Percentiles rank a stretch among this genome's conserved stretches.
These are phyloP conservation scores for Lymantria dispar DNA, from an alignment of 2,888 invertebrate genomes.

Conservation along the genomic window DNA sequence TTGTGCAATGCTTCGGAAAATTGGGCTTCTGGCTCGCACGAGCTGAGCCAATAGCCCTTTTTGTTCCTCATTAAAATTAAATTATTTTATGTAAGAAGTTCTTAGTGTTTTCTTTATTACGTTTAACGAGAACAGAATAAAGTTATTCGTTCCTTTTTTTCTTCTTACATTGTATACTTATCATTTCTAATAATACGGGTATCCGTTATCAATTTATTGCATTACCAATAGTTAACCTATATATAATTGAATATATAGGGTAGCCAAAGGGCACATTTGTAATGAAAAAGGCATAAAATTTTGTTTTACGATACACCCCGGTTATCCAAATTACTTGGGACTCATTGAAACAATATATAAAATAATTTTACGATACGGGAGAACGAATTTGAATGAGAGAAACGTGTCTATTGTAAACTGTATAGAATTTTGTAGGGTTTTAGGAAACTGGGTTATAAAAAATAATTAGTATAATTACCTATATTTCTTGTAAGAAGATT, in stretches of 20 bases:
- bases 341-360: slow-evolving; percentile 26
- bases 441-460: not conserved
- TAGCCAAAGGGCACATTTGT: slow-evolving; percentile 26
- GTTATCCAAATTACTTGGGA: slow-evolving; percentile 18
- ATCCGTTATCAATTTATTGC: slow-evolving; percentile 21
- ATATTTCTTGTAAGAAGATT: too few species aligned
- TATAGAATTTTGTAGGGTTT: not conserved
- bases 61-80: too few species aligned
- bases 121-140: too few species aligned
- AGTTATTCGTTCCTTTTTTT: too few species aligned
- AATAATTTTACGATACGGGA: slow-evolving; percentile 24
- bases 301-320: slow-evolving; percentile 50
- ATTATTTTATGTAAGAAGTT: too few species aligned
- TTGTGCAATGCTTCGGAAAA: too few species aligned
- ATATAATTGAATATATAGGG: slow-evolving; percentile 35
- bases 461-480: too few species aligned
- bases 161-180: too few species aligned
- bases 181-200: slow-evolving; percentile 17
- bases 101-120: too few species aligned
- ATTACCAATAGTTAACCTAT: slow-evolving; percentile 22
- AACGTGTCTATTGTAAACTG: slow-evolving; percentile 13
- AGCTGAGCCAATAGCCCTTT: too few species aligned
- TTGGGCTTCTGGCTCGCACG: too few species aligned
- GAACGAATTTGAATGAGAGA: slow-evolving; percentile 21
- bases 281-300: slow-evolving; percentile 61